Conservation (phyloP, 2,888 invertebrate species). For the Drosophila formosana region DNA sequence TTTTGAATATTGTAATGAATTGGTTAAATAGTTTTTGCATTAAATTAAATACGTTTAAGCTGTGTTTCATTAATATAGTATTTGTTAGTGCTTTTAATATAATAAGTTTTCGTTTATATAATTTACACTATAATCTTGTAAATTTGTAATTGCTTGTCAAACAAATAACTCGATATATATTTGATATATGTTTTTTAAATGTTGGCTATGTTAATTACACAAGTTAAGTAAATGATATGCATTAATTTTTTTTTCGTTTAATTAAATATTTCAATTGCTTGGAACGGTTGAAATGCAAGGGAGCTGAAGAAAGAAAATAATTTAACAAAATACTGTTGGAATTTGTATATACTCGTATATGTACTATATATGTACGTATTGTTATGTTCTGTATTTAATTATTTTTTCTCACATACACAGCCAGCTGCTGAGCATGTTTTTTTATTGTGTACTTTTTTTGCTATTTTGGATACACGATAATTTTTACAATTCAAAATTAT, state of each 20-base stretch:
- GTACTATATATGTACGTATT: background rate
- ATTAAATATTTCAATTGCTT: background rate
- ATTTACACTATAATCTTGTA: constrained; percentile 42
- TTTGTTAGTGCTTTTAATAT: constrained; percentile 22
- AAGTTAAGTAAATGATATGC: constrained; percentile 56
- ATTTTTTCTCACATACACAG: constrained; percentile 33
- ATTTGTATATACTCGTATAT: background rate
- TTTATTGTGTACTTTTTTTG: constrained; percentile 5
- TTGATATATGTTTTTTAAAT: constrained; percentile 29
- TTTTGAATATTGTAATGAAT: constrained; percentile 26
- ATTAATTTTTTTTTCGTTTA: constrained; percentile 29
- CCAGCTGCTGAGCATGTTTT: constrained; percentile 51
- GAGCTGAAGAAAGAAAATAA: background rate
- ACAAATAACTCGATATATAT: constrained; percentile 49
- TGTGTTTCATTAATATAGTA: constrained; percentile 27
- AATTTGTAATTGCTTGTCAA: constrained; percentile 35
- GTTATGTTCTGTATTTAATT: background rate
- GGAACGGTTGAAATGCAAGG: background rate
- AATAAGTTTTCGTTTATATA: constrained; percentile 17
- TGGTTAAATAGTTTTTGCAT: constrained; percentile 36
- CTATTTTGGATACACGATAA: background rate
- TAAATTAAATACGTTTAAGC: constrained; percentile 39
- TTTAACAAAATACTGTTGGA: background rate
- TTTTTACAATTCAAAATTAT: constrained; percentile 1
- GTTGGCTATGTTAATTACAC: constrained; percentile 27